Evolutionary conservation across 2,888 invertebrate species (phyloP).

Genomic region (Drosophila pegasa): DNA sequence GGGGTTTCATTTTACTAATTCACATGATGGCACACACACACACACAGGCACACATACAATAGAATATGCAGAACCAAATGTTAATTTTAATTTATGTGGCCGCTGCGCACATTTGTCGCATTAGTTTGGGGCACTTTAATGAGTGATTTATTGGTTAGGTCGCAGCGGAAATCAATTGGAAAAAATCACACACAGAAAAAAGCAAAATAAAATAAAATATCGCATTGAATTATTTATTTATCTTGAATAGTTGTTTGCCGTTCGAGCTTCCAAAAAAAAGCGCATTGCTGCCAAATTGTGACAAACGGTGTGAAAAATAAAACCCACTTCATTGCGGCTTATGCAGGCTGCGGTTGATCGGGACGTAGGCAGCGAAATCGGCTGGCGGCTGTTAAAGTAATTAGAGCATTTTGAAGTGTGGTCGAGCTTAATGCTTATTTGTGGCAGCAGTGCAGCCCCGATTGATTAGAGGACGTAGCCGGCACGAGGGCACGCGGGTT

Average conservation of each 20-base stretch:
- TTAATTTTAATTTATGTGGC: conserved; percentile 80
- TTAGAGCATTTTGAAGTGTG: conserved; percentile 64
- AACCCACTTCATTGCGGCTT: conserved; percentile 4
- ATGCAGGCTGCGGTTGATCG: conserved; percentile 26
- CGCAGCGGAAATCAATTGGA: conserved; percentile 50
- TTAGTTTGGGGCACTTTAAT: conserved; percentile 75
- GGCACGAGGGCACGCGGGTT: conserved; percentile 24
- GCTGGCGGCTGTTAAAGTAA: conserved; percentile 74
- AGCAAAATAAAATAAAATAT: conserved; percentile 36
- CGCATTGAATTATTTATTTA: conserved; percentile 74
- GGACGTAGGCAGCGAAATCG: conserved; percentile 10
- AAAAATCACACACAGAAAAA: conserved; percentile 5
- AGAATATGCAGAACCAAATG: conserved; percentile 54
- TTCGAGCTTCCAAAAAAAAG: conserved; percentile 55
- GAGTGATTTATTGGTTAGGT: conserved; percentile 76
- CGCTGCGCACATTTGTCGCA: conserved; percentile 73
- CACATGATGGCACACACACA: conserved; percentile 56
- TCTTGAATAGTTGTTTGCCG: conserved; percentile 28
- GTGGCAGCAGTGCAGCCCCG: conserved; percentile 52
- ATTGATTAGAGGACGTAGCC: conserved; percentile 49
- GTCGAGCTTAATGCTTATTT: conserved; percentile 60
- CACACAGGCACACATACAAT: conserved; percentile 5
- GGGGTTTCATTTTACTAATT: conserved; percentile 77
- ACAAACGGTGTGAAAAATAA: conserved; percentile 50
- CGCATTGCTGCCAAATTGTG: conserved; percentile 35